phyloP scores from a whole-genome alignment of 2,797 vertebrate species.

The Rhincodon typus region DNA sequence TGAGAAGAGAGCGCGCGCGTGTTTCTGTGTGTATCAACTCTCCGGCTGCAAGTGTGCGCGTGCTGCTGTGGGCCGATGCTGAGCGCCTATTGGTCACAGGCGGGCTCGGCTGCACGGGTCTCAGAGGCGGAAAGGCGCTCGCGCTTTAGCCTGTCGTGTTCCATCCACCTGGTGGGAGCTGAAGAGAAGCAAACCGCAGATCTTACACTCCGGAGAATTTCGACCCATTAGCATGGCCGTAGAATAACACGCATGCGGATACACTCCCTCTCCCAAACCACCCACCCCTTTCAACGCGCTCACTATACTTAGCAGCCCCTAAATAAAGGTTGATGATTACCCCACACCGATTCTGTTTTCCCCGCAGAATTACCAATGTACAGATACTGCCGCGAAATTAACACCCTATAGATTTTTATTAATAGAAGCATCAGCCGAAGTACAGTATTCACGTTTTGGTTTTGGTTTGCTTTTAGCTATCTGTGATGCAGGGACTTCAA shows the following conservation, averaged over 20 bases:
- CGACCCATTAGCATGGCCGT: neutral
- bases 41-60: neutral
- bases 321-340: slow-evolving; percentile 10
- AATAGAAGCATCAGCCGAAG: neutral
- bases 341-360: neutral
- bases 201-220: neutral
- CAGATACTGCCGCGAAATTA: neutral
- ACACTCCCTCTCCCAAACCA: neutral
- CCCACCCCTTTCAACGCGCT: neutral
- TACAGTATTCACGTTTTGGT: neutral
- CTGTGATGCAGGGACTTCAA: neutral
- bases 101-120: slow-evolving; percentile 14
- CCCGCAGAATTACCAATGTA: neutral
- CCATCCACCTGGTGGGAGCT: slow-evolving; percentile 1
- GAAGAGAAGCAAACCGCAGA: neutral
- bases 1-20: neutral
- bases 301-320: neutral
- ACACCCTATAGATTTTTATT: neutral
- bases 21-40: neutral
- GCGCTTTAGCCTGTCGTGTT: neutral
- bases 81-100: slow-evolving; percentile 15
- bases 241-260: slow-evolving; percentile 9
- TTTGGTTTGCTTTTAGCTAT: neutral
- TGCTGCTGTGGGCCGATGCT: slow-evolving; percentile 18
- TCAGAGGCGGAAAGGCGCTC: neutral